Base-by-base conservation (phyloP, 1,140 invertebrate genomes). In the Gonatopus flavifemur region DNA sequence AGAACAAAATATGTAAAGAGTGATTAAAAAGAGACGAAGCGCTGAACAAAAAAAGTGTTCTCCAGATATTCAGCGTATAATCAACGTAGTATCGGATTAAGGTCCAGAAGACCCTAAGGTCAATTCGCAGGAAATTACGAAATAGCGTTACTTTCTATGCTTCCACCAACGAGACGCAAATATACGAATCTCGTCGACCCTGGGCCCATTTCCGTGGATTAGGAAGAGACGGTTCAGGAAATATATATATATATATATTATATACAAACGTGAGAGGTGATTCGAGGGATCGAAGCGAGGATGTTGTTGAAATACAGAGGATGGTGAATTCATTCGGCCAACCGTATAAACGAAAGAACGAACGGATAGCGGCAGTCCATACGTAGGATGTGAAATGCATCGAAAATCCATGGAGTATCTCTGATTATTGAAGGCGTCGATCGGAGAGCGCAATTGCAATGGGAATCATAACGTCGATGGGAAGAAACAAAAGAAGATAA, bases 61-160 rank as follows among this genome's bases (percentile, higher is more conserved):
- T n/a, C n/a, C n/a, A n/a, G n/a, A n/a, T n/a, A n/a, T n/a, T n/a
- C n/a, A n/a, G n/a, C n/a, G n/a, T n/a, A n/a, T n/a, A n/a, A n/a
- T n/a, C n/a, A n/a, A n/a, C n/a, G n/a, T n/a, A n/a, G n/a, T n/a
- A n/a, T n/a, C n/a, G n/a, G n/a, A n/a, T n/a, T n/a, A n/a, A n/a
- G n/a, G n/a, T n/a, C n/a, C n/a, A n/a, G n/a, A n/a, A n/a, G n/a
- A n/a, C n/a, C n/a, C n/a, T n/a, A n/a, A n/a, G n/a, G n/a, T n/a
- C n/a, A n/a, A n/a, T n/a, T n/a, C n/a, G 38, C 41, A 59, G 66
- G 68, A 69, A 69, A 70, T 66, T 63, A 64, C 57, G 62, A 67
- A 70, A 70, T 58, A 56, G 56, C 62, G 49, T 68, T 68, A 68
- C 63, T 67, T 67, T 62, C 61, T 49, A 44, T 47, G 41, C 46